Percentiles rank a stretch among this genome's conserved stretches.
Conservation (phyloP, 2,888 invertebrate species). For the Ochlodes sylvanus region DNA sequence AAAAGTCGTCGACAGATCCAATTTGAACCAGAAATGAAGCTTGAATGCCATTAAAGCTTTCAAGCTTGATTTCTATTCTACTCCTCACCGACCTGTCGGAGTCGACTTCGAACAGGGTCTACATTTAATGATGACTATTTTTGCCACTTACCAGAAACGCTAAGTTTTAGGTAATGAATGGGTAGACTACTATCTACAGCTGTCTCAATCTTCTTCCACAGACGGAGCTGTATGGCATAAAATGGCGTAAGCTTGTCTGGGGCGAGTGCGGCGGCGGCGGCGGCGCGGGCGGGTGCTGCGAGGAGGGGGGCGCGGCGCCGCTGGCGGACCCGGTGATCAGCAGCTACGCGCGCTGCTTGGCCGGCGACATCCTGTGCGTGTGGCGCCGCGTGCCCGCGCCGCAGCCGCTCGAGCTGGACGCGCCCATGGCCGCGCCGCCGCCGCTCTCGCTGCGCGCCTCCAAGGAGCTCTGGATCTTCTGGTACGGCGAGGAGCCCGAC, state of each 20-base stretch:
- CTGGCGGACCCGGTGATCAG: slow-evolving; percentile 95
- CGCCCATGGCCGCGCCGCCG: slow-evolving; percentile 86
- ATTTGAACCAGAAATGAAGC: too few species aligned
- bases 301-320: slow-evolving; percentile 88
- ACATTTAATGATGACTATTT: too few species aligned
- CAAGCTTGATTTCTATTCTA: too few species aligned
- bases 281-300: slow-evolving; percentile 89
- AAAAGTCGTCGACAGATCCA: too few species aligned
- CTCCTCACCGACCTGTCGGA: too few species aligned
- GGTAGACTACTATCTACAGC: too few species aligned
- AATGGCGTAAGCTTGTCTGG: slow-evolving; percentile 98
- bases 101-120: too few species aligned
- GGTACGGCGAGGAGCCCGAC: slow-evolving; percentile 99
- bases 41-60: too few species aligned
- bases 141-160: too few species aligned
- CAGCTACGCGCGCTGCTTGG: slow-evolving; percentile 95
- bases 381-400: slow-evolving; percentile 94
- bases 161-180: too few species aligned
- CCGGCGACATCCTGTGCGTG: slow-evolving; percentile 98
- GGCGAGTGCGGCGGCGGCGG: slow-evolving; percentile 87
- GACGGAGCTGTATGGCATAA: slow-evolving; percentile 99
- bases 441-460: slow-evolving; percentile 93
- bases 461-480: slow-evolving; percentile 99
- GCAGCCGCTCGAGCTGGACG: slow-evolving; percentile 77
- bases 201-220: slow-evolving; percentile 65